Evolutionary conservation across 2,113 vertebrate species (phyloP), one percentile per base, ranked within the genome.

Genomic region (Pipa parva): DNA sequence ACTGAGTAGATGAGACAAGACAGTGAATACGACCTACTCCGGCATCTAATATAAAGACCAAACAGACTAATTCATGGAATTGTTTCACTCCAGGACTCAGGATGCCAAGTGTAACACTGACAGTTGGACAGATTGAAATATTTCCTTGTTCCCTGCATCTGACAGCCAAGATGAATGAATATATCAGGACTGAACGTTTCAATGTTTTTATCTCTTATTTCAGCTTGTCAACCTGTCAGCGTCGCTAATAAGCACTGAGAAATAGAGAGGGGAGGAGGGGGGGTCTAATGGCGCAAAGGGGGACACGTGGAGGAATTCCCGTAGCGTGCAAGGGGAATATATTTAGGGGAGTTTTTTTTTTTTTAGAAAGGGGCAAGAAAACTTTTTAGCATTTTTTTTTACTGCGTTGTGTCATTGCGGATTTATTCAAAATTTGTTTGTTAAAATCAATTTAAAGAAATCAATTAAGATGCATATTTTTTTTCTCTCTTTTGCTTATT

Each of bases 81-180:
- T 49, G 26, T 54, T 72, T 56, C 76, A 74, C 78, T 68, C 17
- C 63, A 73, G 7, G 59, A 80, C 78, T 78, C 59, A 81, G 82
- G 84, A 79, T 91, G 76, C 95, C 88, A 93, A 91, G 91, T 89
- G 87, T 81, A 31, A 12, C 79, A 77, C 86, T 86, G 90, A 88
- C 87, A 86, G 3, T 39, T 6, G 12, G 3, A 85, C 84, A 87
- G 86, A 90, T 88, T 90, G 87, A 93, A 85, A 86, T 82, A 90
- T 92, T 88, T 90, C 78, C 84, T 88, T 85, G 84, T 84, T 88
- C 88, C 90, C 89, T 81, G 84, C 87, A 84, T 89, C 85, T 94
- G 93, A 90, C 90, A 90, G 85, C 76, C 79, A 80, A 90, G 90
- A 92, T 94, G 89, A 94, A 93, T 91, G 86, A 86, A 87, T 87